Evolutionary conservation across 92 coral and sea anemone genomes (phyloP).

Genomic region (Parazoanthus darwini): DNA sequence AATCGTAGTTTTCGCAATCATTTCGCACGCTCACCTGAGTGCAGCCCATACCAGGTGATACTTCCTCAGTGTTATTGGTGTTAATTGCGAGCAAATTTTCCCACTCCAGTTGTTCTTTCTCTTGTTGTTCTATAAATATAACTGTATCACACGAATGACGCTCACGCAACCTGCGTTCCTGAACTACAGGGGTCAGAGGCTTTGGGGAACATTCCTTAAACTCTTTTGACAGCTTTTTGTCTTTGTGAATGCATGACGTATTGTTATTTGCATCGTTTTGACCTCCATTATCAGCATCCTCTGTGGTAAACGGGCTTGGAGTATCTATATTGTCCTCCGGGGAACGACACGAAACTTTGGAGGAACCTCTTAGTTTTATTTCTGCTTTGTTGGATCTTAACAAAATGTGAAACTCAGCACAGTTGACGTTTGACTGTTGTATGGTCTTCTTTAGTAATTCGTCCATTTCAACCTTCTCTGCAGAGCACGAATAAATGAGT

Average conservation of each 20-base stretch:
- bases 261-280: conserved; percentile 4
- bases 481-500: neutral
- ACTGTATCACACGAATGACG: neutral
- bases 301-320: neutral
- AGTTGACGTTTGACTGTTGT: conserved; percentile 1
- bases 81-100: neutral
- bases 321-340: neutral
- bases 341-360: neutral
- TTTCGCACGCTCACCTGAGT: conserved; percentile 13
- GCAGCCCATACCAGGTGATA: conserved; percentile 19
- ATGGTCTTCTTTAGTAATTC: conserved; percentile 13
- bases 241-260: neutral
- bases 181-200: conserved; percentile 14
- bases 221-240: conserved; percentile 26
- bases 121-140: conserved; percentile 4
- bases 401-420: conserved; percentile 15
- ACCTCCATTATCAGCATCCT: neutral
- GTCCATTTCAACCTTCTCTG: neutral
- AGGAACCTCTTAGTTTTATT: conserved; percentile 1
- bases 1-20: neutral
- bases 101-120: neutral
- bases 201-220: conserved; percentile 1
- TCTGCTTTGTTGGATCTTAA: conserved; percentile 33
- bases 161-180: conserved; percentile 21
- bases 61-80: neutral